These are phyloP conservation scores for Desoria tigrina DNA, from an alignment of 2,888 invertebrate genomes.

Conservation along the genomic window DNA sequence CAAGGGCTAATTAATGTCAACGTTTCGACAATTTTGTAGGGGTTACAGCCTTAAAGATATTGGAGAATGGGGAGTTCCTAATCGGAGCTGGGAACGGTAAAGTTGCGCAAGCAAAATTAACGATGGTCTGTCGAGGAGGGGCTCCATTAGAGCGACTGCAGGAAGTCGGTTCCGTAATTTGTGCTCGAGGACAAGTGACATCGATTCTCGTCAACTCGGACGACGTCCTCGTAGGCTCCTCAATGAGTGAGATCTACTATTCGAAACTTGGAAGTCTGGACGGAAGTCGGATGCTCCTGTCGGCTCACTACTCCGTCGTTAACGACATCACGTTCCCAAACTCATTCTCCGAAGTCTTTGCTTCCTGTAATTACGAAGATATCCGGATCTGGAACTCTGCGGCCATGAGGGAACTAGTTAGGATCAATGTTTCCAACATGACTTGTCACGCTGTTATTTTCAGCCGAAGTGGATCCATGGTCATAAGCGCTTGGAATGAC, in stretches of 20 bases:
- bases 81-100: conserved; percentile 85
- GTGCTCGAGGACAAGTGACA: conserved; percentile 66
- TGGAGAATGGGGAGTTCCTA: conserved; percentile 57
- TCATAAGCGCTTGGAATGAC: conserved; percentile 65
- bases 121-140: conserved; percentile 36
- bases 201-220: conserved; percentile 68
- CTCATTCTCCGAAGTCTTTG: conserved; percentile 65
- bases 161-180: conserved; percentile 50
- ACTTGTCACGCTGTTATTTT: conserved; percentile 77
- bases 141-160: conserved; percentile 31
- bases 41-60: conserved; percentile 46
- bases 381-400: conserved; percentile 81
- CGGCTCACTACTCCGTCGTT: conserved; percentile 75
- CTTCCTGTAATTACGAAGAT: conserved; percentile 80
- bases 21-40: conserved; percentile 28
- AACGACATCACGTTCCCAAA: conserved; percentile 78
- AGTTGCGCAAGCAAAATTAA: conserved; percentile 63
- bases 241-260: conserved; percentile 76
- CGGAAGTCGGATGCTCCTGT: conserved; percentile 63
- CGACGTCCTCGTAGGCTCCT: conserved; percentile 73
- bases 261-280: conserved; percentile 70
- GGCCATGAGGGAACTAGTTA: conserved; percentile 74
- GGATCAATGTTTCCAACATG: conserved; percentile 85
- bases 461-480: conserved; percentile 74
- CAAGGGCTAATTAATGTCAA: too few relatives aligned